These are phyloP conservation scores for Bradypodion ventrale DNA, from an alignment of 2,797 vertebrate species.

Conservation along the genomic window DNA sequence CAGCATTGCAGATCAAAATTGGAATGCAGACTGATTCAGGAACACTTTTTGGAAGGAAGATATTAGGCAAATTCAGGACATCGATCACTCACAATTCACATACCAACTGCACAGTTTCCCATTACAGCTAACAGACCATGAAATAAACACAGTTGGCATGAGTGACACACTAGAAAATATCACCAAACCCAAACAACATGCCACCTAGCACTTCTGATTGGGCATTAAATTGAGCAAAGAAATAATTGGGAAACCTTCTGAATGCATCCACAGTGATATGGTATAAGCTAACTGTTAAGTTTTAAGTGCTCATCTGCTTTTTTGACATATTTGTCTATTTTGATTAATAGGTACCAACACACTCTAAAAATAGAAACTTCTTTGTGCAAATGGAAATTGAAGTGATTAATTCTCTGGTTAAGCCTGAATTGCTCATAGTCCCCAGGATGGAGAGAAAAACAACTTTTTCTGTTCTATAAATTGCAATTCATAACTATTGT, in stretches of 20 bases:
- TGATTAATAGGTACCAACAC: slow-evolving; percentile 10
- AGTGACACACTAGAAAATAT: not conserved
- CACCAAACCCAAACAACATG: no score
- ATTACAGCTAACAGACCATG: not conserved
- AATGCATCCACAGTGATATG: not conserved
- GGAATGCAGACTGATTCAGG: not conserved
- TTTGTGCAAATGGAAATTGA: slow-evolving; percentile 5
- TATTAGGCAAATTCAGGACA: not conserved
- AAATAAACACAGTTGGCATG: not conserved
- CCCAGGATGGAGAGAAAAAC: not conserved
- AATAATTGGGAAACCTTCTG: not conserved
- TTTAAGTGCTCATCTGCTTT: not conserved
- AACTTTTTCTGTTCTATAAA: slow-evolving; percentile 23
- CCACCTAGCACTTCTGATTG: not conserved
- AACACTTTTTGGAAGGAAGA: not conserved
- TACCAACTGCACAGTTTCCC: not conserved
- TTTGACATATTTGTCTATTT: not conserved
- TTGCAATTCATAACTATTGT: not conserved
- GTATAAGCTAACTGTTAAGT: slow-evolving; percentile 47
- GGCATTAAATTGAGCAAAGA: not conserved
- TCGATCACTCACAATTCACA: no score
- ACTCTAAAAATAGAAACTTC: slow-evolving; percentile 29
- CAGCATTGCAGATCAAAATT: not conserved
- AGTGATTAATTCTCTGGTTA: not conserved
- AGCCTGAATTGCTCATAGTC: slow-evolving; percentile 1